Conservation (phyloP, 2,113 vertebrate genomes). For the Stictonetta naevosa region DNA sequence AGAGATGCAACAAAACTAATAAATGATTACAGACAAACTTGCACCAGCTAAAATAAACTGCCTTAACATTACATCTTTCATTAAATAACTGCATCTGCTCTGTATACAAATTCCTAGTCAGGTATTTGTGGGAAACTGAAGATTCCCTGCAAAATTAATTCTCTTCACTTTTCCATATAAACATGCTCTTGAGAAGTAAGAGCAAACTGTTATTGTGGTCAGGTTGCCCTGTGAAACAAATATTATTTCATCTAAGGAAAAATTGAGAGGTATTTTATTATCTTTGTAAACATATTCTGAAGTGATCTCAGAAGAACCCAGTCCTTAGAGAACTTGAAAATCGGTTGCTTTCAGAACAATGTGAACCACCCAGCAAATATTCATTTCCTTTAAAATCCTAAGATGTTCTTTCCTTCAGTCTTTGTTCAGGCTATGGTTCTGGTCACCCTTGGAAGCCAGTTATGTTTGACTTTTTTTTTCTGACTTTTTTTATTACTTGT, state of each 20-base stretch:
- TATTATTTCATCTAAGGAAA: background rate
- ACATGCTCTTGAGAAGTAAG: background rate
- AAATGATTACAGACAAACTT: slow-evolving; percentile 29
- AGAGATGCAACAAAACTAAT: background rate
- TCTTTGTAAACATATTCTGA: background rate
- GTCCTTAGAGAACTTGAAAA: background rate
- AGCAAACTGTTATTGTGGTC: background rate
- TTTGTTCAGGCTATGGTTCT: background rate
- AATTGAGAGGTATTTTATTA: background rate
- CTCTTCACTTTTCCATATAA: background rate
- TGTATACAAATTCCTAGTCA: background rate
- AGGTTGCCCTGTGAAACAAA: background rate
- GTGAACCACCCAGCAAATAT: background rate
- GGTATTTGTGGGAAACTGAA: slow-evolving; percentile 5
- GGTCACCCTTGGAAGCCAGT: background rate
- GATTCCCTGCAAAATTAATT: background rate
- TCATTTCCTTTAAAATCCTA: background rate
- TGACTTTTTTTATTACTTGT: background rate
- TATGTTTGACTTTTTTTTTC: background rate
- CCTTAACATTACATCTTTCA: background rate
- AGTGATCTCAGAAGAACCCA: background rate
- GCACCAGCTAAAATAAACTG: slow-evolving; percentile 43
- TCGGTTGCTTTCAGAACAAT: background rate
- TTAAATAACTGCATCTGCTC: background rate
- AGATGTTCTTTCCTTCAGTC: background rate